phyloP scores from a whole-genome alignment of 2,888 invertebrate species.

The Apantesis nais region DNA sequence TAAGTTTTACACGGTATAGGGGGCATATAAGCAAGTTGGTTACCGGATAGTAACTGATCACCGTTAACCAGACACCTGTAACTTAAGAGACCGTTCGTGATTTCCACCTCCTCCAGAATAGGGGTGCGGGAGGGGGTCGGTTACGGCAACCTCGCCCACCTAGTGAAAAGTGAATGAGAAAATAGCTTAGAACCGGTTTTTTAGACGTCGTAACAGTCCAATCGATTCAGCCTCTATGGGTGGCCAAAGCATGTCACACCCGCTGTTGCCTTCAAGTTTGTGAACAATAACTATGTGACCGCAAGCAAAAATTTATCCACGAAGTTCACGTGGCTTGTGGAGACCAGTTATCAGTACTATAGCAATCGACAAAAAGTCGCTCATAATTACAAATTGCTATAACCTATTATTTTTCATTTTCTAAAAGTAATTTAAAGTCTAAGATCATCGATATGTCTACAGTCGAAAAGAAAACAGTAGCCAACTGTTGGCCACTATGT shows the following conservation, averaged over 20 bases:
- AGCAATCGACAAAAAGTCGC: not conserved
- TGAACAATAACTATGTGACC: not conserved
- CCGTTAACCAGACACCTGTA: too few species aligned
- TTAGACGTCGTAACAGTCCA: too few species aligned
- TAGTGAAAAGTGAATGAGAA: too few species aligned
- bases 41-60: not conserved
- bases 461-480: not conserved
- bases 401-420: not conserved
- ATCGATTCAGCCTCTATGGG: too few species aligned
- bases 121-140: too few species aligned
- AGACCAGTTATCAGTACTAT: too few species aligned
- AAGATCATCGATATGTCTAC: not conserved
- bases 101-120: too few species aligned
- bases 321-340: not conserved
- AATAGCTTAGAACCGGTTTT: too few species aligned
- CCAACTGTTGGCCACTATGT: not conserved
- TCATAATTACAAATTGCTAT: not conserved
- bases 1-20: not conserved
- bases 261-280: not conserved
- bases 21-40: not conserved
- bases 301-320: not conserved
- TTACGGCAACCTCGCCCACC: too few species aligned
- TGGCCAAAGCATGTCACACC: too few species aligned
- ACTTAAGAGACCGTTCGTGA: too few species aligned
- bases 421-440: not conserved